phyloP scores from a whole-genome alignment of 2,113 vertebrate genomes.

The Anoplopoma fimbria region DNA sequence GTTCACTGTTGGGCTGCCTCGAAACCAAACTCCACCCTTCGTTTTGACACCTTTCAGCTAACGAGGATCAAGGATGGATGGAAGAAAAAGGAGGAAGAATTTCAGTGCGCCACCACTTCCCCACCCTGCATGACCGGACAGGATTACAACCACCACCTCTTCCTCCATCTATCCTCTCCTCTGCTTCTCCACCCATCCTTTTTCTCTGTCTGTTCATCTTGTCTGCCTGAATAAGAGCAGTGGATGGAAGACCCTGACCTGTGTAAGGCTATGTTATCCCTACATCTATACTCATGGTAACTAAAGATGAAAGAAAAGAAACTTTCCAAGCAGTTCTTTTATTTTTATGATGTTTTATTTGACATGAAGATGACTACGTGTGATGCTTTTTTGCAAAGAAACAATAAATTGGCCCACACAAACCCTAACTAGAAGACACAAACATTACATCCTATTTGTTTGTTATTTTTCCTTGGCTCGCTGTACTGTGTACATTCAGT shows the following conservation, averaged over 20 bases:
- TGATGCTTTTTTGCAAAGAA: slow-evolving; percentile 87
- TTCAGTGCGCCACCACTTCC: slow-evolving; percentile 83
- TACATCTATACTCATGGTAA: slow-evolving; percentile 94
- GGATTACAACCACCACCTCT: slow-evolving; percentile 62
- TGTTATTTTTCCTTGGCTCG: slow-evolving; percentile 81
- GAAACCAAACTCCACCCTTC: slow-evolving; percentile 99
- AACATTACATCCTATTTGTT: slow-evolving; percentile 50
- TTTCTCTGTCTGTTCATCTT: slow-evolving; percentile 88
- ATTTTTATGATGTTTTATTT: slow-evolving; percentile 97
- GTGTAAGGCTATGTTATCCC: slow-evolving; percentile 91
- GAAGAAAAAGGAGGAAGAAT: slow-evolving; percentile 83
- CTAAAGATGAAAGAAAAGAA: slow-evolving; percentile 79
- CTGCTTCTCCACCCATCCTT: slow-evolving; percentile 69
- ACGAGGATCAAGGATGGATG: slow-evolving; percentile 91
- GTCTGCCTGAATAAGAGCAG: slow-evolving; percentile 76
- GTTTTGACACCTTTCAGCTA: slow-evolving; percentile 99
- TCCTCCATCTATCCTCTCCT: slow-evolving; percentile 66
- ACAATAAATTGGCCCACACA: slow-evolving; percentile 64
- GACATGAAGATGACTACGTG: slow-evolving; percentile 86
- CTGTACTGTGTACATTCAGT: slow-evolving; percentile 93
- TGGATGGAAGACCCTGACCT: slow-evolving; percentile 90
- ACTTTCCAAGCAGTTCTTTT: slow-evolving; percentile 89
- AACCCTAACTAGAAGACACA: slow-evolving; percentile 58
- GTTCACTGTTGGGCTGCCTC: slow-evolving; percentile 84
- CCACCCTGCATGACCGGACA: slow-evolving; percentile 81